Evolutionary conservation across 2,888 invertebrate species (phyloP).

Genomic region (Nomada lathburiana): DNA sequence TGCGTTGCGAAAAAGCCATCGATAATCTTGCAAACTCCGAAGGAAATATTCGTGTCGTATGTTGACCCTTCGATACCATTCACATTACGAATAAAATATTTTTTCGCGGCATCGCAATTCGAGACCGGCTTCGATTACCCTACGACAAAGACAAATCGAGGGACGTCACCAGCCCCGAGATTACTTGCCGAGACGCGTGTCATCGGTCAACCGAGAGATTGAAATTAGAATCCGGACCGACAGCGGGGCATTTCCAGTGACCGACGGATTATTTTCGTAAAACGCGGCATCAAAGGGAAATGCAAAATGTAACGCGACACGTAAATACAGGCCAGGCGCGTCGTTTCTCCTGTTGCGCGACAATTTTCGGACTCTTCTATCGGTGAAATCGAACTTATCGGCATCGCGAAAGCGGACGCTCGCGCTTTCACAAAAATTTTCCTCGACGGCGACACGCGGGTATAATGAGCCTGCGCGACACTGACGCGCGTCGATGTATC

Average conservation of each 20-base stretch:
- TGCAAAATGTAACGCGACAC: background rate
- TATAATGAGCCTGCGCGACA: slow-evolving; percentile 32
- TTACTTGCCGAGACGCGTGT: too few species aligned
- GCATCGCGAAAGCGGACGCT: background rate
- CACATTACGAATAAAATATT: too few species aligned
- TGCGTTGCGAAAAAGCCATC: too few species aligned
- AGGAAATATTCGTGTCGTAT: too few species aligned
- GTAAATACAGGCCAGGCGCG: background rate
- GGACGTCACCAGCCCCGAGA: too few species aligned
- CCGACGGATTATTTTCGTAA: background rate
- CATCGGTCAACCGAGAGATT: too few species aligned
- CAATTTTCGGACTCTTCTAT: background rate
- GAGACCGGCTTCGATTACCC: too few species aligned
- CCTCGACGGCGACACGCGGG: slow-evolving; percentile 34
- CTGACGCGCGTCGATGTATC: slow-evolving; percentile 48
- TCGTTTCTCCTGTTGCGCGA: background rate
- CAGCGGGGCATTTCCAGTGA: too few species aligned
- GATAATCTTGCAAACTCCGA: too few species aligned
- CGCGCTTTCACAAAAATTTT: slow-evolving; percentile 52
- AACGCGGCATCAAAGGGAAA: background rate
- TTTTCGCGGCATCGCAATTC: too few species aligned
- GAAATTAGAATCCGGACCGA: background rate
- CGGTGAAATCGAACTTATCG: background rate
- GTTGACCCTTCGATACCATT: too few species aligned
- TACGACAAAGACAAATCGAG: too few species aligned